Percentiles rank a stretch among this genome's conserved stretches.
phyloP scores from a whole-genome alignment of 1,140 invertebrate species.

The Reticulitermes speratus region DNA sequence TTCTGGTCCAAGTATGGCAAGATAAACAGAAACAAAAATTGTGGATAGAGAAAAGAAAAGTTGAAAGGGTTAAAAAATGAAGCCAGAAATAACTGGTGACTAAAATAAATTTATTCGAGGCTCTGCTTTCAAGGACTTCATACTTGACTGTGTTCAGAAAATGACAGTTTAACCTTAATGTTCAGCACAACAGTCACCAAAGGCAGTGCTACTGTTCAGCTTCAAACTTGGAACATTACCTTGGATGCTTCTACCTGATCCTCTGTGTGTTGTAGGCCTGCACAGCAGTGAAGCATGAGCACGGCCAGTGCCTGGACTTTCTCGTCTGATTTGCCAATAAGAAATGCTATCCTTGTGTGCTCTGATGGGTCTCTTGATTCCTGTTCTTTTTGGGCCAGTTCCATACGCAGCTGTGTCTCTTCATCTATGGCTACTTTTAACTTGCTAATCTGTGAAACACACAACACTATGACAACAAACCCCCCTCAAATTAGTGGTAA shows the following conservation, averaged over 20 bases:
- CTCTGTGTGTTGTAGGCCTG: constrained; percentile 69
- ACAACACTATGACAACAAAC: background rate
- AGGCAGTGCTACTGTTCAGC: no score
- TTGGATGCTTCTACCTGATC: constrained; percentile 48
- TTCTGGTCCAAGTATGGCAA: no score
- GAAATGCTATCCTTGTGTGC: constrained; percentile 53
- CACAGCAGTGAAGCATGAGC: constrained; percentile 82
- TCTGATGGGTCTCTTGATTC: constrained; percentile 52
- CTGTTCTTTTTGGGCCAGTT: constrained; percentile 50
- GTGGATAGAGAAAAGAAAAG: no score
- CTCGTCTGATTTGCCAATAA: constrained; percentile 65
- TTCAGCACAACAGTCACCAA: no score
- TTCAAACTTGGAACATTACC: background rate
- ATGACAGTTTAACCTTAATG: no score
- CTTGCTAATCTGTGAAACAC: constrained; percentile 62
- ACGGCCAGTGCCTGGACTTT: constrained; percentile 77
- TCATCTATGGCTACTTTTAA: constrained; percentile 68
- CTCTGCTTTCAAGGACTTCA: no score
- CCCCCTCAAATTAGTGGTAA: no score
- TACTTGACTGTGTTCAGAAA: no score
- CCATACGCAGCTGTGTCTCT: constrained; percentile 56
- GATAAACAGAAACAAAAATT: no score
- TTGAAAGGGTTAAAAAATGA: no score
- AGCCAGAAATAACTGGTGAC: no score
- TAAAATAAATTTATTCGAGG: no score